Conservation (phyloP, 2,113 vertebrate genomes). For the Fukomys damarensis region DNA sequence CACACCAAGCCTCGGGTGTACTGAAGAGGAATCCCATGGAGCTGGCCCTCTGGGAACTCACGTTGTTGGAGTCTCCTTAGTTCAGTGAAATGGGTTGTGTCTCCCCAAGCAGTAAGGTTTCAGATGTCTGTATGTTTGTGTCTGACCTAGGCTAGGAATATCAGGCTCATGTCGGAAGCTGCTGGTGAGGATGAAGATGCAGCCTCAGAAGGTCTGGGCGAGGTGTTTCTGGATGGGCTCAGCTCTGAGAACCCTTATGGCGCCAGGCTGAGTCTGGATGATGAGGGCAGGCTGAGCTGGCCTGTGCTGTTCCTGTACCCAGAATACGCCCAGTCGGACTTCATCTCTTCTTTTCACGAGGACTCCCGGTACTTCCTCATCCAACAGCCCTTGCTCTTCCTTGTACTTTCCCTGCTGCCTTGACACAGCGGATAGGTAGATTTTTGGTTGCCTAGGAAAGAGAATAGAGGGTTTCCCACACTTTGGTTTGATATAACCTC, state of each 20-base stretch:
- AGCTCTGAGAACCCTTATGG: constrained; percentile 86
- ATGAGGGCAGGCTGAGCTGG: constrained; percentile 92
- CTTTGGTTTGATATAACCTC: not conserved
- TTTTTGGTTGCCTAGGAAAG: not conserved
- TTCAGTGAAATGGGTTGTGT: not conserved
- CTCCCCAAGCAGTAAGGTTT: not conserved
- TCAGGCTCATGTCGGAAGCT: constrained; percentile 85
- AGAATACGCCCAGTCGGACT: constrained; percentile 95
- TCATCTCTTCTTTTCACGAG: constrained; percentile 94
- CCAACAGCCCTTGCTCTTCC: not conserved
- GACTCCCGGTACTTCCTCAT: constrained; percentile 88
- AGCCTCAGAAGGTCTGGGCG: constrained; percentile 79
- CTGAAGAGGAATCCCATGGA: not conserved
- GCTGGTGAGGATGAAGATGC: constrained; percentile 68
- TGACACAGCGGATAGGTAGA: not conserved
- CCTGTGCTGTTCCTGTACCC: constrained; percentile 97
- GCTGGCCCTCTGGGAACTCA: not conserved
- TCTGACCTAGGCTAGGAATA: constrained; percentile 89
- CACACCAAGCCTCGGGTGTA: not conserved
- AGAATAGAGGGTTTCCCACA: not conserved
- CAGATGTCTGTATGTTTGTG: not conserved
- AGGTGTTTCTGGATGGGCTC: constrained; percentile 88
- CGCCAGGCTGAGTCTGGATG: constrained; percentile 89
- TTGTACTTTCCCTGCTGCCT: not conserved
- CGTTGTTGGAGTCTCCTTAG: not conserved